Evolutionary conservation across 2,113 vertebrate genomes (phyloP), one percentile per base, ranked within the genome.

Genomic region (Monarcha castaneiventris): DNA sequence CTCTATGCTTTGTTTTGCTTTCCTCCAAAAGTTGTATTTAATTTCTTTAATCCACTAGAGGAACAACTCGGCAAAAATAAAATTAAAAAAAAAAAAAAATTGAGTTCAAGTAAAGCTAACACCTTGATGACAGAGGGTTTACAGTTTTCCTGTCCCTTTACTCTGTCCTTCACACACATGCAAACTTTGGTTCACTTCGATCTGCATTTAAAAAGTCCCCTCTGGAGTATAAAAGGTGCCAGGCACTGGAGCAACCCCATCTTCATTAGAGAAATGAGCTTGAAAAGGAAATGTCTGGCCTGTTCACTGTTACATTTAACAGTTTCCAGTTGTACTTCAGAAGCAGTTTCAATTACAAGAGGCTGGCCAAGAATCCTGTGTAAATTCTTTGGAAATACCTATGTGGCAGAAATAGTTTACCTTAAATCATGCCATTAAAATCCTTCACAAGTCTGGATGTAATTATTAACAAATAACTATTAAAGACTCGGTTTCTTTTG

Each of bases 391-490:
- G 37, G 55, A 89, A 94, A 94, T 74, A 91, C 11, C 59, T 78
- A 0, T 74, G 48, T 56, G 80, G 63, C 32, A 93, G 71, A 94
- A 95, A 93, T 72, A 85, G 39, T 96, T 95, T 76, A 21, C 8
- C 22, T 69, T 88, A 51, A 75, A 89, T 25, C 19, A 17, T 39
- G 16, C 39, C 64, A 39, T 94, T 95, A 72, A 92, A 93, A 89
- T 96, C 66, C 64, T 94, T 87, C 75, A 54, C 37, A 80, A 91
- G 59, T 73, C 71, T 88, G 63, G 62, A 33, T 39, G 25, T 94
- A 91, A 89, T 92, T 96, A 59, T 93, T 95, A 52, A 91, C 59
- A 97, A 97, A 94, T 87, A 96, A 87, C 58, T 94, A 56, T 63
- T 51, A 66, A 90, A 94, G 90, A 67, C 62, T 87, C 93, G 75